These are phyloP conservation scores for Alcedo atthis DNA, from an alignment of 2,797 vertebrate genomes.

Conservation along the genomic window DNA sequence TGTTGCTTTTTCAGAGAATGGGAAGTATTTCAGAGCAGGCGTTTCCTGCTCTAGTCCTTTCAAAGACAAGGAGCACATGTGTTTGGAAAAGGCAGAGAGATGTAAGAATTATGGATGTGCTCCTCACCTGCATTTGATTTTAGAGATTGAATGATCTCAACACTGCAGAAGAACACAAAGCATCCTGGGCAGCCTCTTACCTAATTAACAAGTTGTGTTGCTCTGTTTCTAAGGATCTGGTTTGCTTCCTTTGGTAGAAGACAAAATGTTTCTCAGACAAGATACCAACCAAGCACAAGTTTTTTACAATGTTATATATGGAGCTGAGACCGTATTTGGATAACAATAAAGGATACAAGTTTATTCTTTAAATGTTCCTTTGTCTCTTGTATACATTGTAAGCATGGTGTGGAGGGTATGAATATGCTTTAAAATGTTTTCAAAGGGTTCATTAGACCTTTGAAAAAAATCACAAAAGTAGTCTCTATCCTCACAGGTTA, in stretches of 20 bases:
- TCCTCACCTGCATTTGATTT: background rate
- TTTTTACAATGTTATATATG: background rate
- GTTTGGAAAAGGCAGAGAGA: background rate
- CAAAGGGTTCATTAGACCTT: background rate
- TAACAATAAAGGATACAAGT: background rate
- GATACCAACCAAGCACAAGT: background rate
- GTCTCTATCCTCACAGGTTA: background rate
- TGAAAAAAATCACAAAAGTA: background rate
- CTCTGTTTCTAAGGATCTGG: accelerated
- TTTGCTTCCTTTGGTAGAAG: background rate
- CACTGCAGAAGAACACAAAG: background rate
- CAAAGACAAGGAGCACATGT: background rate
- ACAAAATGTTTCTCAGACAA: background rate
- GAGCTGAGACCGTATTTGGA: accelerated
- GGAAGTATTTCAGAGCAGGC: background rate
- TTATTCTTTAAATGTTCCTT: background rate
- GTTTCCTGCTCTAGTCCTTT: background rate
- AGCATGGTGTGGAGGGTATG: background rate
- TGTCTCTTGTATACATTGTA: background rate
- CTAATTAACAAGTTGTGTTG: background rate
- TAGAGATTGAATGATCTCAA: background rate
- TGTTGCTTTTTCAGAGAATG: background rate
- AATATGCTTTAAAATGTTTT: background rate
- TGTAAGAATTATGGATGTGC: background rate
- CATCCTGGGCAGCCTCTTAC: background rate